Conservation (phyloP, 2,888 invertebrate species). For the Mimachlamys varia region DNA sequence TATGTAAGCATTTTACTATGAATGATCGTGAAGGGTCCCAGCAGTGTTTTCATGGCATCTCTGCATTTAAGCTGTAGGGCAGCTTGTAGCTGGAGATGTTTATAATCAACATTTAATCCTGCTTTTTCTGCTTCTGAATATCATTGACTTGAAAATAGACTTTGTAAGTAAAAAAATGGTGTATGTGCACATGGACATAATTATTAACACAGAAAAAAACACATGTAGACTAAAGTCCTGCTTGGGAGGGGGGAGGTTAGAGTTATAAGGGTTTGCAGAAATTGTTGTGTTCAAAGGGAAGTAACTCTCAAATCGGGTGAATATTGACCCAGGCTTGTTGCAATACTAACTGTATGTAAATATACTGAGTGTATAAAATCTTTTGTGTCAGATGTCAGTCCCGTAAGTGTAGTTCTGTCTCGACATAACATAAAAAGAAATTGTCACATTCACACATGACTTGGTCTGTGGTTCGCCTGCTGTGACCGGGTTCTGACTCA, state of each 20-base stretch:
- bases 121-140: background rate
- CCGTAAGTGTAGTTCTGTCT: conserved; percentile 23
- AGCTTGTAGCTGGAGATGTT: background rate
- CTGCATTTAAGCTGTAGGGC: too few relatives aligned
- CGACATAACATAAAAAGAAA: background rate
- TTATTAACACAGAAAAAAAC: background rate
- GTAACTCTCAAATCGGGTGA: conserved; percentile 4
- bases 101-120: background rate
- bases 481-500: background rate
- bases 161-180: background rate
- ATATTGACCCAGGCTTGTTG: conserved; percentile 24
- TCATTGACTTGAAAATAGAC: background rate
- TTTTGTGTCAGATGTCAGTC: conserved; percentile 17
- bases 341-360: conserved; percentile 14
- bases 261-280: background rate
- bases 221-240: background rate
- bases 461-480: background rate
- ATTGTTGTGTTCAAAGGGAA: conserved; percentile 19
- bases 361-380: background rate
- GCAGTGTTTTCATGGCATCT: background rate
- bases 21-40: background rate
- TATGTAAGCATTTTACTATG: background rate
- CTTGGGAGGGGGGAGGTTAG: background rate
- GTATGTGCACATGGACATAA: background rate
- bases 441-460: conserved; percentile 9